These are phyloP conservation scores for Loriculus beryllinus DNA, from an alignment of 2,797 vertebrate genomes.

Conservation along the genomic window DNA sequence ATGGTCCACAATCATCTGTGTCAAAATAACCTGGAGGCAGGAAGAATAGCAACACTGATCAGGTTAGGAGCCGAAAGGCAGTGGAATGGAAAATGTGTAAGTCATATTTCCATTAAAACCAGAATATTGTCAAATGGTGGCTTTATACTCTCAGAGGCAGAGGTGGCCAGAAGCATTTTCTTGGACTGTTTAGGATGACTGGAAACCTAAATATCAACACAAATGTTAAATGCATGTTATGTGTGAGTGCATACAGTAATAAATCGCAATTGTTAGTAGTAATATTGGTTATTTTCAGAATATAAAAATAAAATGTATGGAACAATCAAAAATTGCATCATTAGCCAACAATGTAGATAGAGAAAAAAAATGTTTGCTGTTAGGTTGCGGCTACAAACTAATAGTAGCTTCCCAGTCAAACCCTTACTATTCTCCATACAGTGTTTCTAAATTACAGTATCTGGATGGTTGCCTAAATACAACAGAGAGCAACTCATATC, in stretches of 20 bases:
- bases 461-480: background rate
- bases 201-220: background rate
- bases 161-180: background rate
- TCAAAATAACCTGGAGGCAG: slow-evolving; percentile 5
- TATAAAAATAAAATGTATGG: background rate
- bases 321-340: background rate
- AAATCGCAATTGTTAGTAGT: background rate
- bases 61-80: background rate
- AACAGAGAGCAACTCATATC: background rate
- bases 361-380: background rate
- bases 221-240: background rate
- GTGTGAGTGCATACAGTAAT: background rate
- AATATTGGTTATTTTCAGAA: background rate
- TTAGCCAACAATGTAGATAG: background rate
- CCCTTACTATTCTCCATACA: background rate
- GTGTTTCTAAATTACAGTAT: background rate
- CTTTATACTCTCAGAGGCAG: background rate
- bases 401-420: background rate
- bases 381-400: background rate
- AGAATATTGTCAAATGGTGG: background rate
- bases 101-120: background rate
- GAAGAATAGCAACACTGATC: background rate
- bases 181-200: background rate
- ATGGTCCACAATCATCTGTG: background rate
- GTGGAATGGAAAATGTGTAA: background rate